These are phyloP conservation scores for Berghia stephanieae DNA, from an alignment of 1,140 invertebrate species.

Conservation along the genomic window DNA sequence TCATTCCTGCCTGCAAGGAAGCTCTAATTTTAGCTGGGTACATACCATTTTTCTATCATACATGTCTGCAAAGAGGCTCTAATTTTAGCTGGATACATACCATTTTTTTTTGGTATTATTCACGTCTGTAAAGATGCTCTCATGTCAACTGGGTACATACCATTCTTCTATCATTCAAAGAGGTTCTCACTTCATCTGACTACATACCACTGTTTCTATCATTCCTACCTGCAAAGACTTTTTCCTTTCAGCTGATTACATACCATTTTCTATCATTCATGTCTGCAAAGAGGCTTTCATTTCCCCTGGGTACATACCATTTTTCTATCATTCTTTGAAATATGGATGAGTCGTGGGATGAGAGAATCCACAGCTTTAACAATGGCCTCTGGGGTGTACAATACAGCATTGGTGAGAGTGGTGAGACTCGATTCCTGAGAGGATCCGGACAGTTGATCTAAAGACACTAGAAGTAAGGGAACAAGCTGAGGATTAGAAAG, in stretches of 20 bases:
- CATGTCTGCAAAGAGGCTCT: no score
- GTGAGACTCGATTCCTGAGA: background rate
- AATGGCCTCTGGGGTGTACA: constrained; percentile 12
- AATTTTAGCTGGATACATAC: no score
- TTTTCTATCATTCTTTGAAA: no score
- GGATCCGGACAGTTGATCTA: background rate
- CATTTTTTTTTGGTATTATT: no score
- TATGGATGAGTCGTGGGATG: no score
- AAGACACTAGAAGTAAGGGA: constrained; percentile 8
- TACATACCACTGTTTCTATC: background rate
- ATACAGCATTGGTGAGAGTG: constrained; percentile 10
- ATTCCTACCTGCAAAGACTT: background rate
- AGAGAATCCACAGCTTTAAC: constrained; percentile 9
- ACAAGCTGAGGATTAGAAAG: constrained; percentile 21
- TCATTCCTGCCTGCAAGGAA: no score
- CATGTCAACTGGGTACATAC: no score
- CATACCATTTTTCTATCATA: no score
- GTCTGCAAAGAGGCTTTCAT: background rate
- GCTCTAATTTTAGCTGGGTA: no score
- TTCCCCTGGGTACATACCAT: no score
- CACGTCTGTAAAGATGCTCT: no score
- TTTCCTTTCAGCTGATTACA: background rate
- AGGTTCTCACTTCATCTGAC: background rate
- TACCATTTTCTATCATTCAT: background rate
- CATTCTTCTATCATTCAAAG: no score